Conservation (phyloP, 2,888 invertebrate genomes). For the Suillia variegata region DNA sequence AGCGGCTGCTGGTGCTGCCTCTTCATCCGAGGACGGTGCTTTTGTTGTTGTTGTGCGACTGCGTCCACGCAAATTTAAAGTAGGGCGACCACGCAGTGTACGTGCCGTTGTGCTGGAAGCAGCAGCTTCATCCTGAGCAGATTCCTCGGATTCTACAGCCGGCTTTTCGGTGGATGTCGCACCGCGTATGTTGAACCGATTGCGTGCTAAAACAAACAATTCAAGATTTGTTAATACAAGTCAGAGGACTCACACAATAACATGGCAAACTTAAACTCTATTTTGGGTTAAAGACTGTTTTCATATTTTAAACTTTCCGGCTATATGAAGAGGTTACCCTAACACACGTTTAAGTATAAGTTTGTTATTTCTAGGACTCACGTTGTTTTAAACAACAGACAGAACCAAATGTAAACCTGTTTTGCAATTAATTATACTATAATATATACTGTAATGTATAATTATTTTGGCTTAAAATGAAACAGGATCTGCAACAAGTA, state of each 20-base stretch:
- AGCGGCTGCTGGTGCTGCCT: constrained; percentile 26
- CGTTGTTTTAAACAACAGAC: too few species aligned
- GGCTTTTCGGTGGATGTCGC: constrained; percentile 51
- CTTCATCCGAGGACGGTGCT: constrained; percentile 37
- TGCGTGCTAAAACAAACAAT: constrained; percentile 50
- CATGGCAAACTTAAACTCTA: neutral
- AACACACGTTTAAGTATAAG: too few species aligned
- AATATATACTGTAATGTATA: too few species aligned
- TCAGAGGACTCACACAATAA: neutral
- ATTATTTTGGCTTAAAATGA: too few species aligned
- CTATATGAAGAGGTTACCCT: too few species aligned
- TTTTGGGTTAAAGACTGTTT: neutral
- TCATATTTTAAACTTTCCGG: too few species aligned
- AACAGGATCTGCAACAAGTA: too few species aligned
- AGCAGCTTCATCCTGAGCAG: constrained; percentile 34
- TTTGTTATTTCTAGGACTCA: too few species aligned
- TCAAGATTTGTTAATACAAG: neutral
- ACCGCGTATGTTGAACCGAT: constrained; percentile 59
- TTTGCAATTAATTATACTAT: too few species aligned
- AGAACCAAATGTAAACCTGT: too few species aligned
- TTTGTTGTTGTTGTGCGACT: constrained; percentile 54
- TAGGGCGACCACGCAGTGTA: constrained; percentile 51
- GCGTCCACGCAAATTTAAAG: constrained; percentile 53
- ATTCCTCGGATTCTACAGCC: constrained; percentile 40
- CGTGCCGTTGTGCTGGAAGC: constrained; percentile 53